Evolutionary conservation across 2,797 vertebrate species (phyloP).

Genomic region (Dicrostonyx torquatus): DNA sequence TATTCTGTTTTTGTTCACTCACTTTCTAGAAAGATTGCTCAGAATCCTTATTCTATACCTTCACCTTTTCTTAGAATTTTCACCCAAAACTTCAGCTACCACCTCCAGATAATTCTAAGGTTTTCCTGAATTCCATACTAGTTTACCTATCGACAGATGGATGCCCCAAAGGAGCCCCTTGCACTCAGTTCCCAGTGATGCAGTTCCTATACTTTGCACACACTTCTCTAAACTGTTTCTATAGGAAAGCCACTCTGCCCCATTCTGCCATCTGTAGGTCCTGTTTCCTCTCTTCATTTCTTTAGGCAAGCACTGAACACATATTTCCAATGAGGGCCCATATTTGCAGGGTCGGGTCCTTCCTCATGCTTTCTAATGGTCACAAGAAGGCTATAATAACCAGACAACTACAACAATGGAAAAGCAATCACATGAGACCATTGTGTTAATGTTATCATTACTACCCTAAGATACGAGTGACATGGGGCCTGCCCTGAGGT

Average conservation of each 20-base stretch:
- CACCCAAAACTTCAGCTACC: background rate
- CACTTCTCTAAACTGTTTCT: background rate
- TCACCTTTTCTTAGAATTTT: background rate
- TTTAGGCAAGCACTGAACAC: background rate
- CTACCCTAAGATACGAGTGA: background rate
- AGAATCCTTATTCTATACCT: background rate
- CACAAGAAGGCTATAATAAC: background rate
- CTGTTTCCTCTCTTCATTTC: background rate
- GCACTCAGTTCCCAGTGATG: background rate
- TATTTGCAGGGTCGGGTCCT: background rate
- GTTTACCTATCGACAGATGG: too few species aligned
- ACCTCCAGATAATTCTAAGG: background rate
- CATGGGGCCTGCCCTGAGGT: background rate
- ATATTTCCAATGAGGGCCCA: background rate
- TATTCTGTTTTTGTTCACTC: background rate
- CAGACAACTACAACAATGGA: background rate
- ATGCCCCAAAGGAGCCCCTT: background rate
- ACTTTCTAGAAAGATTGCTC: background rate
- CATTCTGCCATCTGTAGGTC: background rate
- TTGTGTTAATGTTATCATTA: background rate
- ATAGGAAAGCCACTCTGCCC: background rate
- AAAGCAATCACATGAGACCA: background rate
- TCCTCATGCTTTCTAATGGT: background rate
- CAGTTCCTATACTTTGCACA: background rate
- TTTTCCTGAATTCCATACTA: background rate